Conservation (phyloP, 2,113 vertebrate species). For the Pomatorhinus ruficollis region DNA sequence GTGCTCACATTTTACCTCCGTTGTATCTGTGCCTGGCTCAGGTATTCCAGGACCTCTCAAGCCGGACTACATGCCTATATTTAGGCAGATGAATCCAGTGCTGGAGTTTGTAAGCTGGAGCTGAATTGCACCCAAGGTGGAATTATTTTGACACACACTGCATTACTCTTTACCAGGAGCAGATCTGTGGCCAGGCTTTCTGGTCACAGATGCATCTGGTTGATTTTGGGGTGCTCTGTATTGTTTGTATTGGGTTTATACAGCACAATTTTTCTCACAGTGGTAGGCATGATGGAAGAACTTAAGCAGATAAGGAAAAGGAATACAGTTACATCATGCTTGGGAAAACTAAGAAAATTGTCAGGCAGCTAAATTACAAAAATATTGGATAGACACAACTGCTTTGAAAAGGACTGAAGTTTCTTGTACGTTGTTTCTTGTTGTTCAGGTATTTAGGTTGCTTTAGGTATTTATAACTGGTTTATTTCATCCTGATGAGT, state of each 20-base stretch:
- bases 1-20: not conserved
- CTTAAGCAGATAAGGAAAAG: not conserved
- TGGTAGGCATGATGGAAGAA: not conserved
- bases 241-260: not conserved
- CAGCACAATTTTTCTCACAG: not conserved
- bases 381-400: not conserved
- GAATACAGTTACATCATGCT: not conserved
- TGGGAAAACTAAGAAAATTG: not conserved
- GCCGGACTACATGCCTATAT: rapidly evolving
- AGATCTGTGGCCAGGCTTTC: not conserved
- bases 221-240: not conserved
- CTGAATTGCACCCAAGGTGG: not conserved
- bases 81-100: not conserved
- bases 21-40: not conserved
- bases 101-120: not conserved
- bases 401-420: not conserved
- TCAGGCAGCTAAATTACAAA: not conserved
- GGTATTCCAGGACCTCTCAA: not conserved
- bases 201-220: not conserved
- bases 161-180: not conserved
- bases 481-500: not conserved
- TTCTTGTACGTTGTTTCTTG: rapidly evolving
- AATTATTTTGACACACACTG: not conserved
- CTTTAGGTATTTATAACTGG: not conserved
- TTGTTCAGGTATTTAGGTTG: rapidly evolving